Evolutionary conservation across 2,113 vertebrate genomes (phyloP).

Genomic region (cattle (Bos taurus)): ARS-UCD2.0 NC_037334.1:9453001-9453500

Average conservation of each 20-base stretch:
- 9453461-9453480: not conserved
- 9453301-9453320: not conserved
- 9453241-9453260: not conserved
- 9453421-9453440: too few relatives aligned
- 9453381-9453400: not conserved
- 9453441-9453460: not conserved
- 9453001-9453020: not conserved
- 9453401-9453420: not conserved
- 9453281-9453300: not conserved
- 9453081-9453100: not conserved
- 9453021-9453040: not conserved
- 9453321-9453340: not conserved
- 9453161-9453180: not conserved
- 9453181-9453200: not conserved
- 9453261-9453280: not conserved
- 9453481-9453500: not conserved
- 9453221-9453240: not conserved
- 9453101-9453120: not conserved
- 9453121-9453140: not conserved
- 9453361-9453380: not conserved
- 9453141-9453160: not conserved
- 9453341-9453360: not conserved
- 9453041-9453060: not conserved
- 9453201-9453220: not conserved
- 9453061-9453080: not conserved